Evolutionary conservation across 2,797 vertebrate genomes (phyloP).

Genomic region (Orestias chungarensis): DNA sequence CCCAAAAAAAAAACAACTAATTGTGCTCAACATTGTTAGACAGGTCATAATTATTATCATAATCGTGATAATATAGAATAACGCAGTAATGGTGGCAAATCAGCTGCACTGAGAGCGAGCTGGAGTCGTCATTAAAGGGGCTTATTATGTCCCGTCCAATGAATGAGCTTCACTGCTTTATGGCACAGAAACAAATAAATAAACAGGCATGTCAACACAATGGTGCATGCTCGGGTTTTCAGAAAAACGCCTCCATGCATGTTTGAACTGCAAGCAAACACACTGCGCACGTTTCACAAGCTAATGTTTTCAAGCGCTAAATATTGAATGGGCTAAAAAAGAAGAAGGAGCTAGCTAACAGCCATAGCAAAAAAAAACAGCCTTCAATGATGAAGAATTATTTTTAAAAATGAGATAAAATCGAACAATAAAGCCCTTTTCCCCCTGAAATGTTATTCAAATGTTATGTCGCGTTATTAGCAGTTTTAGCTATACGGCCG

Average conservation of each 20-base stretch:
- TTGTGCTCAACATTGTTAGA: no score
- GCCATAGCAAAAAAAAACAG: no score
- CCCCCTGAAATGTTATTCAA: neutral
- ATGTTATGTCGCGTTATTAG: slow-evolving; percentile 19
- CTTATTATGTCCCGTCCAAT: slow-evolving; percentile 46
- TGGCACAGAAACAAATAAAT: neutral
- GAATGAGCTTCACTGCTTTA: slow-evolving; percentile 32
- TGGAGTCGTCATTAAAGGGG: slow-evolving; percentile 51
- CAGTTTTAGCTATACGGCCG: slow-evolving; percentile 21
- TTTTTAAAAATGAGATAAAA: neutral
- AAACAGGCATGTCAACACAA: neutral
- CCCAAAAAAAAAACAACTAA: no score
- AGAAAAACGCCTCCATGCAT: neutral
- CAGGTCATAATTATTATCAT: no score
- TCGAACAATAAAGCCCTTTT: neutral
- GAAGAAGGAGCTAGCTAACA: neutral
- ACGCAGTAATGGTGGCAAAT: neutral
- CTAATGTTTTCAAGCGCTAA: neutral
- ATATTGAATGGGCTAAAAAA: slow-evolving; percentile 5
- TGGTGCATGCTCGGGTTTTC: slow-evolving; percentile 1
- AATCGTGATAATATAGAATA: no score
- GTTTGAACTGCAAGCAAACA: neutral
- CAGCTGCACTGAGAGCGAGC: slow-evolving; percentile 41
- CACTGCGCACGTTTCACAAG: slow-evolving; percentile 20
- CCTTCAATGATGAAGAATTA: no score